phyloP scores from a whole-genome alignment of 2,113 vertebrate genomes.

The Fulmarus glacialis region DNA sequence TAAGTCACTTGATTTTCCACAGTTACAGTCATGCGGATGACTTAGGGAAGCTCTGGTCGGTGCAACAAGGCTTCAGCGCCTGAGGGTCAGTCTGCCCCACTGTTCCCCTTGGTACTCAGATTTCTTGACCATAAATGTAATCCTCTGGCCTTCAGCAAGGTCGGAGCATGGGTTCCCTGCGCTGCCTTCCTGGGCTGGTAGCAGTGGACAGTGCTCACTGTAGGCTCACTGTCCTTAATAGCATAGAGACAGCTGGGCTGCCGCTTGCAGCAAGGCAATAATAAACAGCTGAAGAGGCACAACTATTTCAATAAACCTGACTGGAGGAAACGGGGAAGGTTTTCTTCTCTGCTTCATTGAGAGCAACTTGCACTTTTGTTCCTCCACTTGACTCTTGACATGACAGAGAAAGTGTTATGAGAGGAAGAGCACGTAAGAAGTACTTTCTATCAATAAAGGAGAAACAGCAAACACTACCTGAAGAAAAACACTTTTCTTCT shows the following conservation, averaged over 20 bases:
- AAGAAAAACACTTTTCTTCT: conserved; percentile 15
- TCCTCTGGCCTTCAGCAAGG: not conserved
- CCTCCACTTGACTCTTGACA: not conserved
- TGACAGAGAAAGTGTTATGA: not conserved
- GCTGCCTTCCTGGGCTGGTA: not conserved
- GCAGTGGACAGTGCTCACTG: not conserved
- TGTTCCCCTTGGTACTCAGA: not conserved
- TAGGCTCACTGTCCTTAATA: not conserved
- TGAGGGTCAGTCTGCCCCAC: not conserved
- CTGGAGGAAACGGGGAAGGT: not conserved
- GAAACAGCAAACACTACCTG: conserved; percentile 39
- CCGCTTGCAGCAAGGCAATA: not conserved
- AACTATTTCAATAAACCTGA: not conserved
- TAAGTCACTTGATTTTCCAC: not conserved
- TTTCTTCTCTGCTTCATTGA: not conserved
- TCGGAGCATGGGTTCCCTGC: not conserved
- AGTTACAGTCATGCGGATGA: not conserved
- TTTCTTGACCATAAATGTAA: not conserved
- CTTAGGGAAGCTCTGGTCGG: not conserved
- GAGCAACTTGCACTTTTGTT: not conserved
- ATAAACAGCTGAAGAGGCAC: not conserved
- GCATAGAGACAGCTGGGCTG: not conserved
- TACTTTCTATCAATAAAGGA: not conserved
- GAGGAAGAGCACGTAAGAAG: not conserved
- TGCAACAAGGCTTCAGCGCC: not conserved